Percentiles rank a stretch among this genome's conserved stretches.
These are phyloP conservation scores for Adelphocoris suturalis DNA, from an alignment of 2,888 invertebrate genomes.

Conservation along the genomic window DNA sequence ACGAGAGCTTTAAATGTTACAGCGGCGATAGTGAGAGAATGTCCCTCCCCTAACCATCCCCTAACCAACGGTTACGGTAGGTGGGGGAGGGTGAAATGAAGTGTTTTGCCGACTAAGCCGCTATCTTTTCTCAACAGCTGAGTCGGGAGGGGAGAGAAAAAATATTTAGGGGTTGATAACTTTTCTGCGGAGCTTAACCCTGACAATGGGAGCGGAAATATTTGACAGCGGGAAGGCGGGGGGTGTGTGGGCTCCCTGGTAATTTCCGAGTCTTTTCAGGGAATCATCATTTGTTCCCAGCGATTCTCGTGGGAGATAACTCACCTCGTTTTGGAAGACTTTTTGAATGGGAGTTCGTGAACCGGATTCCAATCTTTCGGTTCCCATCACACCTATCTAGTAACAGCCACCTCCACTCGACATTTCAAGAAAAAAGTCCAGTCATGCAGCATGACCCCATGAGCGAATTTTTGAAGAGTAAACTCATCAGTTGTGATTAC, in stretches of 20 bases:
- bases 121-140: conserved; percentile 31
- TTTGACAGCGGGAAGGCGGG: background rate
- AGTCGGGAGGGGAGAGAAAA: background rate
- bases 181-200: background rate
- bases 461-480: too few species aligned
- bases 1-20: conserved; percentile 25
- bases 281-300: conserved; percentile 10
- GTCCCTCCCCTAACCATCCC: background rate
- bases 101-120: conserved; percentile 26
- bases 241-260: background rate
- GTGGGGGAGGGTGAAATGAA: background rate
- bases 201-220: conserved; percentile 31
- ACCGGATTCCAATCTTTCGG: background rate
- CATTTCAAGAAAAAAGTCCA: too few species aligned
- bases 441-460: too few species aligned
- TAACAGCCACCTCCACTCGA: too few species aligned
- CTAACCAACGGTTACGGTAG: background rate
- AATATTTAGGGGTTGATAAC: conserved; percentile 21
- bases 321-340: background rate
- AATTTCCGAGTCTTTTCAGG: conserved; percentile 9
- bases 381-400: background rate
- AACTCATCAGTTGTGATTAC: too few species aligned
- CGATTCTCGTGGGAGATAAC: conserved; percentile 18
- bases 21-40: conserved; percentile 10
- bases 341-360: background rate